Evolutionary conservation across 2,113 vertebrate species (phyloP).

Genomic region (Corythornis madagascariensis): DNA sequence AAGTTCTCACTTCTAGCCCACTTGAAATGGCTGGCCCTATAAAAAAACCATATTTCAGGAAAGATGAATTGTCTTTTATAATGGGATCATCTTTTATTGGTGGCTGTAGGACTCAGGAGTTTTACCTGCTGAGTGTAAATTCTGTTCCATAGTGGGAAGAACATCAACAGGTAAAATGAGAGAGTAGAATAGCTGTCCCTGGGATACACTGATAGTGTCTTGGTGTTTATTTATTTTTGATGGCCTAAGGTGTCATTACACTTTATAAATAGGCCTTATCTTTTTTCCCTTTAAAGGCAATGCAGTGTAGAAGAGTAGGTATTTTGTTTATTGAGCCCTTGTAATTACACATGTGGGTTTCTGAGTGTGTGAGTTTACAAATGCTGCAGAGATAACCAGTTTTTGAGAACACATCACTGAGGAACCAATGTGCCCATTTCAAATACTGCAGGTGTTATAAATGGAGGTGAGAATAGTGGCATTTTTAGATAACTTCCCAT

Average conservation of each 20-base stretch:
- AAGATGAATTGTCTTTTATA: not conserved
- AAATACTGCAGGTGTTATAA: not conserved
- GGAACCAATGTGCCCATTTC: not conserved
- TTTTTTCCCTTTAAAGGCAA: not conserved
- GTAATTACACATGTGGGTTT: not conserved
- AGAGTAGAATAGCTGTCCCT: not conserved
- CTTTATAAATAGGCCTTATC: not conserved
- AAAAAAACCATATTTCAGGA: not conserved
- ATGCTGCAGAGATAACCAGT: not conserved
- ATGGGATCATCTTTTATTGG: not conserved
- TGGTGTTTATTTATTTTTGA: not conserved
- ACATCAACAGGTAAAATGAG: not conserved
- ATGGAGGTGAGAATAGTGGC: not conserved
- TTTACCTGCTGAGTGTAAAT: not conserved
- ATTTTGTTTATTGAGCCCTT: not conserved
- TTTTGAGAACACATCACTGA: not conserved
- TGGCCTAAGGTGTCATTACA: not conserved
- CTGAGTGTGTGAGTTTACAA: not conserved
- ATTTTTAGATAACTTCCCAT: not conserved
- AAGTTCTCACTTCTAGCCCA: not conserved
- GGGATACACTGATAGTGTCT: not conserved
- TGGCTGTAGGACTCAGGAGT: not conserved
- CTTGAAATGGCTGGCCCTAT: not conserved
- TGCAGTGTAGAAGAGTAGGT: not conserved
- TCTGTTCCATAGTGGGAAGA: not conserved